Evolutionary conservation across 2,888 invertebrate genomes (phyloP), one percentile per base, ranked within the genome.

Genomic region (Sarcophaga caerulescens): DNA sequence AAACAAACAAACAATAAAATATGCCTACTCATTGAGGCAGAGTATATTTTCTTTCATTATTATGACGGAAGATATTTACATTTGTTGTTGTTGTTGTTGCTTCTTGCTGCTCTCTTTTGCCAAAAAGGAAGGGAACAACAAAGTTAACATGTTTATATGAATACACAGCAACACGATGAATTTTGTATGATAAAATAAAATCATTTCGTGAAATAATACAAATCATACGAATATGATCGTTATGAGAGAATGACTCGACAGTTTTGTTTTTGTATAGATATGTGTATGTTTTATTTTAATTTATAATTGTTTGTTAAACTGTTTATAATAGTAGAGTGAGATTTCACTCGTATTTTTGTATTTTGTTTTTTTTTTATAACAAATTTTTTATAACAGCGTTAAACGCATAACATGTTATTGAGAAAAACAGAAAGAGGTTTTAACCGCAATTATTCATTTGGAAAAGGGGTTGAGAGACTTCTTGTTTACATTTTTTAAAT

Each of bases 221-320:
- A 76, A 76, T 76, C 65, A 76, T 76, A 68, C 66, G 23, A 66
- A 57, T 76, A 59, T 59, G 76, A 71, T 59, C 44, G 35, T 12
- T 44, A 59, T 59, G n/a, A 35, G 59, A 35, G 59, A 59, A 76
- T 76, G 76, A 59, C 19, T 59, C 6, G 21, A 57, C 44, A 44
- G 17, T n/a, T 59, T 35, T 52, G 19, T 35, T 66, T 75, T 47
- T 17, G n/a, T 12, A 47, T 52, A 17, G 2, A 3, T 52, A 4
- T 52, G 17, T 52, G 52, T 17, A 12, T 69, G 17, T 11, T 35
- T 60, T 59, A 2, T 57, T 57, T 47, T 68, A 47, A 47, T 47
- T 68, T 68, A 68, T 44, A 44, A 47, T 47, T 68, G 45, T 45
- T 12, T 17, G 11, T 35, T 35, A 35, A 35, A 35, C 8, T 35